These are phyloP conservation scores for Fragum fragum DNA, from an alignment of 2,888 invertebrate genomes.

Conservation along the genomic window DNA sequence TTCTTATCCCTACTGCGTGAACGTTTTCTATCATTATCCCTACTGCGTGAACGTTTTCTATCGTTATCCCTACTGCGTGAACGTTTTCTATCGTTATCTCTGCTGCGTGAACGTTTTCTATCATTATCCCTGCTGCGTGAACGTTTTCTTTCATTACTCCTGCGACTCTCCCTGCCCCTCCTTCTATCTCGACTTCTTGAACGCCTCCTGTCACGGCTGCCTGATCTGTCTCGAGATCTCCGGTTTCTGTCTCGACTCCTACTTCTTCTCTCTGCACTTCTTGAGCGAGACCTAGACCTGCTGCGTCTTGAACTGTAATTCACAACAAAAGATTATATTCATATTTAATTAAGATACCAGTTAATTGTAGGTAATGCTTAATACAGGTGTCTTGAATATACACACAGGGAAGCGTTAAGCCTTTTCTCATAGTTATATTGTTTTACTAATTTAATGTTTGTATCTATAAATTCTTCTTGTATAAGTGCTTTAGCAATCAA, in stretches of 20 bases:
- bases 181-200: slow-evolving; percentile 15
- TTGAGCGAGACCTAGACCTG: slow-evolving; percentile 46
- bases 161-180: background rate
- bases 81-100: background rate
- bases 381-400: too few relatives aligned
- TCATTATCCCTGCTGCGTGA: background rate
- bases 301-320: slow-evolving; percentile 39
- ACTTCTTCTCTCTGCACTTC: slow-evolving; percentile 41
- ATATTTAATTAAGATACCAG: too few relatives aligned
- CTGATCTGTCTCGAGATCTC: slow-evolving; percentile 13
- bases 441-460: too few relatives aligned
- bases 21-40: background rate
- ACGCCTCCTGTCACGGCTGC: background rate
- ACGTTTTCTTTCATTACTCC: slow-evolving; percentile 7
- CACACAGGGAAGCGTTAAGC: too few relatives aligned
- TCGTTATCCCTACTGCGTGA: background rate
- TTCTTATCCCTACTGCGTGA: background rate
- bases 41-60: background rate
- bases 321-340: background rate
- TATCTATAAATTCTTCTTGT: too few relatives aligned
- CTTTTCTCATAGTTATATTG: too few relatives aligned
- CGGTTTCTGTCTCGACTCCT: slow-evolving; percentile 32
- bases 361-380: too few relatives aligned
- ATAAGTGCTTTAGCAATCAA: too few relatives aligned
- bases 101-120: background rate